phyloP scores from a whole-genome alignment of 2,888 invertebrate species.

The Melipona bicolor region DNA sequence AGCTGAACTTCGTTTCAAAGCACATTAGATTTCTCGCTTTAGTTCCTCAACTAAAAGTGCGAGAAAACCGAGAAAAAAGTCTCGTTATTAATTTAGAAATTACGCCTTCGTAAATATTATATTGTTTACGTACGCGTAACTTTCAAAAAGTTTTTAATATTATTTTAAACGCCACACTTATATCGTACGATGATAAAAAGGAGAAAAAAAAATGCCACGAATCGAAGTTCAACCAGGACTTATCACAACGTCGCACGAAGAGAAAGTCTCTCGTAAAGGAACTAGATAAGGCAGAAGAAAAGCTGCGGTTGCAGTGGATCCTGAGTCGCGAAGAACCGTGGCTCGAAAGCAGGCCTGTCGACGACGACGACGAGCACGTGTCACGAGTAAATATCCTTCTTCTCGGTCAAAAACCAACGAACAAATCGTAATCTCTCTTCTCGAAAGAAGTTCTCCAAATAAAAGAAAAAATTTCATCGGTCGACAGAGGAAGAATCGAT shows the following conservation, averaged over 20 bases:
- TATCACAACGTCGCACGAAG: slow-evolving; percentile 31
- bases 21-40: not conserved
- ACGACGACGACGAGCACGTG: slow-evolving; percentile 61
- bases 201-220: slow-evolving; percentile 3
- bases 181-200: too few relatives aligned
- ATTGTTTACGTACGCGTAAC: too few relatives aligned
- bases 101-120: too few relatives aligned
- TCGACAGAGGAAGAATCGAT: slow-evolving; percentile 42
- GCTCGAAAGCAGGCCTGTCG: slow-evolving; percentile 69
- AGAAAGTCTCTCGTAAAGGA: not conserved
- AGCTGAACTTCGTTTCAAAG: not conserved
- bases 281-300: slow-evolving; percentile 34
- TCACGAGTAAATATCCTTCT: slow-evolving; percentile 37
- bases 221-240: not conserved
- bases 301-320: slow-evolving; percentile 40
- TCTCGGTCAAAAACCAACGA: not conserved
- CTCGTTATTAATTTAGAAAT: too few relatives aligned
- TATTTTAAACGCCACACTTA: too few relatives aligned
- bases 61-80: too few relatives aligned
- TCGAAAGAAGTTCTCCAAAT: not conserved
- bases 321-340: slow-evolving; percentile 29
- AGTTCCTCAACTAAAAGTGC: too few relatives aligned
- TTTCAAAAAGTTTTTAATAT: too few relatives aligned
- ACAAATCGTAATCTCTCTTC: not conserved
- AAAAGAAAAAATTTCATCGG: not conserved